phyloP scores from a whole-genome alignment of 1,140 invertebrate species.

The Eubasilissa regina region DNA sequence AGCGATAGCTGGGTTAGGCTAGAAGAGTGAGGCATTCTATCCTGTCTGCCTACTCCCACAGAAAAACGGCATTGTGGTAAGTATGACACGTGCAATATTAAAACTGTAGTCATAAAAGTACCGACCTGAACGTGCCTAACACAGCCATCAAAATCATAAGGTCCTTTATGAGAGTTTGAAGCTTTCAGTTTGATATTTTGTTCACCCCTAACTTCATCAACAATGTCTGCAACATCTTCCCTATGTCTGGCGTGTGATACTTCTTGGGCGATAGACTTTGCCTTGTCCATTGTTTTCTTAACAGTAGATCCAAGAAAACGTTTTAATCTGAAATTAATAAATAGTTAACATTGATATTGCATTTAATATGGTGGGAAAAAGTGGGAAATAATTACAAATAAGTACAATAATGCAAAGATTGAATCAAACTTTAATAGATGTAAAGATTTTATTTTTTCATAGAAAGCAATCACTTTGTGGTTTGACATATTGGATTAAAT shows the following conservation, averaged over 20 bases:
- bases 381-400: too few relatives aligned
- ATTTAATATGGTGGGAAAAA: too few relatives aligned
- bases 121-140: conserved; percentile 79
- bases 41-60: too few relatives aligned
- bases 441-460: too few relatives aligned
- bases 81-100: too few relatives aligned
- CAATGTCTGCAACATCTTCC: conserved; percentile 88
- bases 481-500: too few relatives aligned
- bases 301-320: conserved; percentile 90
- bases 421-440: not conserved
- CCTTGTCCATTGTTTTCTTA: conserved; percentile 91
- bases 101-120: not conserved
- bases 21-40: too few relatives aligned
- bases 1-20: too few relatives aligned
- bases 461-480: too few relatives aligned
- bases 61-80: too few relatives aligned
- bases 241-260: conserved; percentile 88
- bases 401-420: not conserved
- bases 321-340: conserved; percentile 77
- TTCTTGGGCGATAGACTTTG: conserved; percentile 91
- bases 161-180: conserved; percentile 95
- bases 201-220: conserved; percentile 88
- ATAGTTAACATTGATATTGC: not conserved
- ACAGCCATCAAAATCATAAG: conserved; percentile 91
- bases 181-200: conserved; percentile 93